Evolutionary conservation across 2,888 invertebrate genomes (phyloP), one percentile per base, ranked within the genome.

Genomic region (Andrena minutula): DNA sequence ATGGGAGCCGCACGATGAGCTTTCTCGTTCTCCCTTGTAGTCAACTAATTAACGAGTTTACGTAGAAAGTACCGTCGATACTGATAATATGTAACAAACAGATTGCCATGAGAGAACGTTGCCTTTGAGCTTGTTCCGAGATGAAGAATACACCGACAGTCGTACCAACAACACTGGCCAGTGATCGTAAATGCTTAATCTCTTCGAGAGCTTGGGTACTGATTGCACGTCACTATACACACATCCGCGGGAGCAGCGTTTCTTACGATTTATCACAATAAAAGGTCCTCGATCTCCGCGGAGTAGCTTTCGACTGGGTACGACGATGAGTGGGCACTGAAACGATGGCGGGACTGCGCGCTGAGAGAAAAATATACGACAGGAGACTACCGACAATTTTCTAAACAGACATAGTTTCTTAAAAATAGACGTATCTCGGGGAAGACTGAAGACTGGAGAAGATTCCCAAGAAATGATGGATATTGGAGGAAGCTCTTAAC

Each of bases 11-110:
- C 20, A 32, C 77, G 82, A 82, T 63, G 74, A 81, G 16, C 16
- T 32, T 35, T 30, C 30, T 60, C 65, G 74, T 74, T n/a, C 35
- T 51, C 28, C 47, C 75, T 41, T 30, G 47, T 75, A 89, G 85
- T 83, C 83, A 89, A 90, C 89, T 90, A 91, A 90, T 91, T 77
- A 90, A 91, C 91, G 90, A 90, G 83, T 80, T 78, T 84, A 86
- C 84, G 86, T 85, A 70, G 70, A 79, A 51, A 41, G 47, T 23
- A 58, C 65, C 64, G 78, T 69, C 49, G 64, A 71, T 51, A 70
- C 51, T 88, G 10, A 20, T 56, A 89, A 90, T 90, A 90, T 86
- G 86, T 85, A 91, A 91, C 90, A 91, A 90, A 83, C 49, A 64
- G 70, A 84, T 82, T 69, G 79, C 68, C 51, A 69, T 70, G 79